A percentile compares a stretch with the other conserved stretches of the same genome.
These are phyloP conservation scores for Byasa hedistus DNA, from an alignment of 2,888 invertebrate species.

Conservation along the genomic window DNA sequence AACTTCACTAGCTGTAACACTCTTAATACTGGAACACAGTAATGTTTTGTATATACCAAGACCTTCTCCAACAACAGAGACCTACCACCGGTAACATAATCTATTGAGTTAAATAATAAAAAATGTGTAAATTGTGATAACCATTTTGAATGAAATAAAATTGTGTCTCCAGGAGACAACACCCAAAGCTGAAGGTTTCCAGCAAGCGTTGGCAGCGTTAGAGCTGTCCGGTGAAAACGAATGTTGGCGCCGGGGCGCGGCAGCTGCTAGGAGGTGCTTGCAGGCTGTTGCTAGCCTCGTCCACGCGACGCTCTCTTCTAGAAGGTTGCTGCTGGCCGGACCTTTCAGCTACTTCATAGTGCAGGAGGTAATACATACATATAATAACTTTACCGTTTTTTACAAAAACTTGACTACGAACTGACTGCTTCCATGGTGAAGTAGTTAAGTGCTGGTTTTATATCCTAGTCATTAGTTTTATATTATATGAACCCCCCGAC, in stretches of 20 bases:
- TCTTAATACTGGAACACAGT: too few species aligned
- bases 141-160: not conserved
- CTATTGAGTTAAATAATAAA: too few species aligned
- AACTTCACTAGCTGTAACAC: too few species aligned
- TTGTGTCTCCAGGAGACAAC: conserved; percentile 49
- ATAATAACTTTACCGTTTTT: not conserved
- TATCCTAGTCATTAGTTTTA: too few species aligned
- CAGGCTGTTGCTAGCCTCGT: conserved; percentile 79
- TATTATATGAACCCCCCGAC: too few species aligned
- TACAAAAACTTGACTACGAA: too few species aligned
- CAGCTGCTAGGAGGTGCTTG: conserved; percentile 53
- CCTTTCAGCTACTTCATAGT: conserved; percentile 93
- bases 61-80: too few species aligned
- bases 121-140: too few species aligned
- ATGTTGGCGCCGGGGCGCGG: conserved; percentile 84
- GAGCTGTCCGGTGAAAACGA: conserved; percentile 48
- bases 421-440: too few species aligned
- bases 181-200: conserved; percentile 61
- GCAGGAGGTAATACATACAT: conserved; percentile 82
- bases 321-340: conserved; percentile 90
- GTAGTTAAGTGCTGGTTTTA: too few species aligned
- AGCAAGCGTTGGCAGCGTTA: conserved; percentile 66
- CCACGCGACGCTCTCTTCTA: conserved; percentile 87
- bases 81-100: too few species aligned
- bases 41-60: too few species aligned